Conservation (phyloP, 2,113 vertebrate species). For the Himantopus leucocephalus region DNA sequence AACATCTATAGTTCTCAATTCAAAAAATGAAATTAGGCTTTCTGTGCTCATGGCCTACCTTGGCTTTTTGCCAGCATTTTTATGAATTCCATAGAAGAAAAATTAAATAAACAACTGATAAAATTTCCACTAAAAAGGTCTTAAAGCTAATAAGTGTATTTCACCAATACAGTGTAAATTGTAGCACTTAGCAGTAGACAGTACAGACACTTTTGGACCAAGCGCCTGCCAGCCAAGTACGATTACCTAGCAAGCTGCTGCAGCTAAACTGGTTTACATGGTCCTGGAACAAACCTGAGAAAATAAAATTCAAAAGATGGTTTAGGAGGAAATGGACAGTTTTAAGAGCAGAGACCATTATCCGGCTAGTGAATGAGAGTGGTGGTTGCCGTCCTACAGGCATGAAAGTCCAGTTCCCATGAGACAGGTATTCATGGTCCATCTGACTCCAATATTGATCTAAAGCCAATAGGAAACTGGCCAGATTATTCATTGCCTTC, state of each 20-base stretch:
- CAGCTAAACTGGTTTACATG: not conserved
- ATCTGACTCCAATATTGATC: not conserved
- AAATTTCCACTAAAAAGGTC: not conserved
- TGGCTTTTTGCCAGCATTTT: not conserved
- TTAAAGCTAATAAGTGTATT: not conserved
- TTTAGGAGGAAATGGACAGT: not conserved
- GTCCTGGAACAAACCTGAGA: not conserved
- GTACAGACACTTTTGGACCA: not conserved
- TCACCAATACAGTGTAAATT: not conserved
- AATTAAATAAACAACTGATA: not conserved
- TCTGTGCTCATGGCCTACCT: not conserved
- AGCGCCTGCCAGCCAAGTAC: not conserved
- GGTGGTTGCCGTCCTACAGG: not conserved
- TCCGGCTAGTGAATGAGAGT: not conserved
- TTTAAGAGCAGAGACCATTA: not conserved
- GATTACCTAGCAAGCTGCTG: not conserved
- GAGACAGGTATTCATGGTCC: not conserved
- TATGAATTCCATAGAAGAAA: not conserved
- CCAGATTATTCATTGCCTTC: not conserved
- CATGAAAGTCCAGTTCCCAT: not conserved
- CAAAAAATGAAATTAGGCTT: not conserved
- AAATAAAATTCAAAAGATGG: not conserved
- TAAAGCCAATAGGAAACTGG: not conserved
- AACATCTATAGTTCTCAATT: not conserved
- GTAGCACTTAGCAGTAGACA: not conserved